These are phyloP conservation scores for Metalampra italica DNA, from an alignment of 2,888 invertebrate species.

Conservation along the genomic window DNA sequence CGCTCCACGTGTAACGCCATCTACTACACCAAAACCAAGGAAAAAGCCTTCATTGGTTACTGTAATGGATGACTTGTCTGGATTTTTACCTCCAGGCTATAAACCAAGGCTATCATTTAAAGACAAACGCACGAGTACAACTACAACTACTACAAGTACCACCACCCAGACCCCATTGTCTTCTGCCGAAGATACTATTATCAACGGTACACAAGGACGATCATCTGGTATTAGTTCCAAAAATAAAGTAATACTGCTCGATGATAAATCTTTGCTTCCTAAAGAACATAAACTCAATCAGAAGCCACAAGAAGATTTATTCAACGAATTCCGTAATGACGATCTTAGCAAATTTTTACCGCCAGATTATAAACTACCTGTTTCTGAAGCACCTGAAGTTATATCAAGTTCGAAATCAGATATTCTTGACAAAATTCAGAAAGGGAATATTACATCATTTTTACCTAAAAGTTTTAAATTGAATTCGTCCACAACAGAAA, in stretches of 20 bases:
- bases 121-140: slow-evolving; percentile 75
- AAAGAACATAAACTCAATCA: slow-evolving; percentile 75
- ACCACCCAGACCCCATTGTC: slow-evolving; percentile 18
- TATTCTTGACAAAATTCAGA: slow-evolving; percentile 45
- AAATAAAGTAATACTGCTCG: slow-evolving; percentile 77
- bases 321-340: slow-evolving; percentile 72
- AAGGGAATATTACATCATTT: slow-evolving; percentile 76
- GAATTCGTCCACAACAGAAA: slow-evolving; percentile 47
- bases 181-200: slow-evolving; percentile 36
- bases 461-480: slow-evolving; percentile 81
- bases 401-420: slow-evolving; percentile 46
- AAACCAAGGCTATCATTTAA: slow-evolving; percentile 74
- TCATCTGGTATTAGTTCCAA: slow-evolving; percentile 77
- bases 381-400: slow-evolving; percentile 38
- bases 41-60: slow-evolving; percentile 57
- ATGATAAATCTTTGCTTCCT: slow-evolving; percentile 74
- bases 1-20: slow-evolving; percentile 68
- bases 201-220: slow-evolving; percentile 66
- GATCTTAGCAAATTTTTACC: slow-evolving; percentile 81
- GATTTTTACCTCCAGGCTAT: slow-evolving; percentile 82
- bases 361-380: slow-evolving; percentile 80
- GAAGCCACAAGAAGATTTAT: slow-evolving; percentile 54
- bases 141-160: slow-evolving; percentile 26
- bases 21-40: slow-evolving; percentile 66
- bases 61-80: slow-evolving; percentile 78